Evolutionary conservation across 2,797 vertebrate species (phyloP).

Genomic region (Carduelis carduelis): DNA sequence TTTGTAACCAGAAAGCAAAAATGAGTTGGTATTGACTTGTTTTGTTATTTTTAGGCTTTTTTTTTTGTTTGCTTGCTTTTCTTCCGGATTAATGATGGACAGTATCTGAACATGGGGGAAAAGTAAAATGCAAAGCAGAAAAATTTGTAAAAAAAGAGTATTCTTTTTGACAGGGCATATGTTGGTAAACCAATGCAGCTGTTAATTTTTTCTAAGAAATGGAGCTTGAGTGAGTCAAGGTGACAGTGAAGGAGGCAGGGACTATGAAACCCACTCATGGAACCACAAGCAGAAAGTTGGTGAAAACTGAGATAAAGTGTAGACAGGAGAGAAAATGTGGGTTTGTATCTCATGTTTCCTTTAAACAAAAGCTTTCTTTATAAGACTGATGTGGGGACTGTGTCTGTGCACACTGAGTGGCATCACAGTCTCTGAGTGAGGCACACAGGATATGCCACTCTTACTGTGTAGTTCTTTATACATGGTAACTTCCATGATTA

Average conservation of each 20-base stretch:
- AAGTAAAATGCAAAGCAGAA: background rate
- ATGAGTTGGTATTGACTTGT: background rate
- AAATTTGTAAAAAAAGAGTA: background rate
- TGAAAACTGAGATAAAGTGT: background rate
- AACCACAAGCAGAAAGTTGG: background rate
- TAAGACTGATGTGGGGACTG: background rate
- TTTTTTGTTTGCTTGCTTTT: background rate
- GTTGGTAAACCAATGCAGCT: background rate
- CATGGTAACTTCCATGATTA: background rate
- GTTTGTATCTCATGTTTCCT: background rate
- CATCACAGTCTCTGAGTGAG: background rate
- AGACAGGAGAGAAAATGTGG: background rate
- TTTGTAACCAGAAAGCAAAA: background rate
- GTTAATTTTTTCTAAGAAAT: background rate
- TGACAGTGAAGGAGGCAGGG: background rate
- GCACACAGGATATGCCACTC: background rate
- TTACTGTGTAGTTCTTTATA: background rate
- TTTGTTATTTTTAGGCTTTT: background rate
- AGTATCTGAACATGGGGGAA: background rate
- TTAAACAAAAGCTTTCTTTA: background rate
- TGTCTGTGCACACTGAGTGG: background rate
- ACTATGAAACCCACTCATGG: background rate
- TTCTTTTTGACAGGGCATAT: background rate
- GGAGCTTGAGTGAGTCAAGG: background rate
- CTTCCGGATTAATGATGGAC: background rate